phyloP scores from a whole-genome alignment of 2,797 vertebrate genomes.

The Odontamblyopus rebecca region DNA sequence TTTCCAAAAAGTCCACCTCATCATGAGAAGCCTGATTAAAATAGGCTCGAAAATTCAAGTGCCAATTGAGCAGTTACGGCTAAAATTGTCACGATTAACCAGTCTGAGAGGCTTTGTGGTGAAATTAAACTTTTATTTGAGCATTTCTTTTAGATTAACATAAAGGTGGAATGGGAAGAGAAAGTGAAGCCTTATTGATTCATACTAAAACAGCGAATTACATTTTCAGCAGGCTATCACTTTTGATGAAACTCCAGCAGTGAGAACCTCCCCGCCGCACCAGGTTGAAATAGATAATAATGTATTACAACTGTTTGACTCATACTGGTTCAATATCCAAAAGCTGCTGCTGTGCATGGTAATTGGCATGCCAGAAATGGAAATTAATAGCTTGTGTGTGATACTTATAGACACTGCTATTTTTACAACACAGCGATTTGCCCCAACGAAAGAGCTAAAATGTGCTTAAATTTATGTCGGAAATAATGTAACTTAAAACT shows the following conservation, averaged over 20 bases:
- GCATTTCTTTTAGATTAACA: slow-evolving; percentile 74
- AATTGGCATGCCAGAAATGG: slow-evolving; percentile 69
- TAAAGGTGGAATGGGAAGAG: slow-evolving; percentile 70
- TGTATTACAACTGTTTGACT: slow-evolving; percentile 74
- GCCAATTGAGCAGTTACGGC: slow-evolving; percentile 72
- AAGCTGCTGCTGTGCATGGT: slow-evolving; percentile 63
- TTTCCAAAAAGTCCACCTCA: slow-evolving; percentile 51
- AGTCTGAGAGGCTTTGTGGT: slow-evolving; percentile 59
- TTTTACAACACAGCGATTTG: slow-evolving; percentile 35
- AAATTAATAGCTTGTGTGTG: slow-evolving; percentile 55
- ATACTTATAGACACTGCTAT: slow-evolving; percentile 44
- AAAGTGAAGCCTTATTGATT: slow-evolving; percentile 73
- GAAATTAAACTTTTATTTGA: slow-evolving; percentile 70
- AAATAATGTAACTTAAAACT: slow-evolving; percentile 17
- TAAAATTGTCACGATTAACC: slow-evolving; percentile 67
- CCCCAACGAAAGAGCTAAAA: slow-evolving; percentile 15
- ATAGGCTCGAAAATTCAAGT: slow-evolving; percentile 67
- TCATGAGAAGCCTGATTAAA: slow-evolving; percentile 69
- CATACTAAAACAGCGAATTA: slow-evolving; percentile 75
- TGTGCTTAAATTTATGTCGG: slow-evolving; percentile 23
- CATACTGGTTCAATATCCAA: slow-evolving; percentile 67
- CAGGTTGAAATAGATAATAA: slow-evolving; percentile 70
- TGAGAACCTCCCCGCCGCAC: slow-evolving; percentile 62
- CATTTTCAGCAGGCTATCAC: slow-evolving; percentile 73
- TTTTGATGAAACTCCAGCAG: slow-evolving; percentile 71